Percentiles rank a stretch among this genome's conserved stretches.
Evolutionary conservation across 2,113 vertebrate genomes (phyloP).

Genomic region (Ptyas mucosa): DNA sequence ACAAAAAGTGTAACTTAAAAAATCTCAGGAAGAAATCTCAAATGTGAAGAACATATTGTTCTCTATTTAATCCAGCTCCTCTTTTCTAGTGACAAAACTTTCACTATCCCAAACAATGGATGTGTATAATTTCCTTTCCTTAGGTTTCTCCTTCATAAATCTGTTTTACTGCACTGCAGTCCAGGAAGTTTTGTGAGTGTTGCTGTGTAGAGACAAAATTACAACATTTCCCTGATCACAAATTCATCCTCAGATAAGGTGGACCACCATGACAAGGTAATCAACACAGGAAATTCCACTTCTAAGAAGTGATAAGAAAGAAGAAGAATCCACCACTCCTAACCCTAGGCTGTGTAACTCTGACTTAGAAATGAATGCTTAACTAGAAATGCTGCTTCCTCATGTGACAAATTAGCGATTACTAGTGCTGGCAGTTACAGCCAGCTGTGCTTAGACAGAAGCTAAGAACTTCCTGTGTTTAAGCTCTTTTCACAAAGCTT

Average conservation of each 20-base stretch:
- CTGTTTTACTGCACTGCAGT: background rate
- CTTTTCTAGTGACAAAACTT: slow-evolving; percentile 8
- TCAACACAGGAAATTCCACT: background rate
- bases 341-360: background rate
- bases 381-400: background rate
- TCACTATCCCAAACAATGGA: background rate
- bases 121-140: background rate
- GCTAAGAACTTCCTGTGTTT: background rate
- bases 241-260: background rate
- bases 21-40: background rate
- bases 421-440: background rate
- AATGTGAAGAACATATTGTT: background rate
- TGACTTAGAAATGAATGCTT: background rate
- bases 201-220: background rate
- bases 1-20: background rate
- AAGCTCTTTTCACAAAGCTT: background rate
- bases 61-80: background rate
- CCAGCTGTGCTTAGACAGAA: background rate
- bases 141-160: background rate
- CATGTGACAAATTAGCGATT: background rate
- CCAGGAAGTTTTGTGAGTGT: background rate
- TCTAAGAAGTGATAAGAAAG: background rate
- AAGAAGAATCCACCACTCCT: background rate
- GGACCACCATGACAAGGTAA: background rate
- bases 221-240: background rate